These are phyloP conservation scores for Spermophilus dauricus DNA, from an alignment of 2,113 vertebrate species.

Conservation along the genomic window DNA sequence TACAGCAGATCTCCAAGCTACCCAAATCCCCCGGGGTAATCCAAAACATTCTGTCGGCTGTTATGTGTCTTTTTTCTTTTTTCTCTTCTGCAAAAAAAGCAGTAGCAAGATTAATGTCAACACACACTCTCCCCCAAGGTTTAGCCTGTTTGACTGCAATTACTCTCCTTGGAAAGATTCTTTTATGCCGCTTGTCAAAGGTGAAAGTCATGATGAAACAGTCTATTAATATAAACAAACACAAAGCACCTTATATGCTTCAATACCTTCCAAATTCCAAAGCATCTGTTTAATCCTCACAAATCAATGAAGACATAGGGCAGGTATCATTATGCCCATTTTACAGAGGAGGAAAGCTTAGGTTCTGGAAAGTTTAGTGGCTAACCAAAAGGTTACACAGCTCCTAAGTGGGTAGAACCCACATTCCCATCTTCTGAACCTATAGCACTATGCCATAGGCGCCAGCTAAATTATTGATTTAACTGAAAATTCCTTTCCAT, in stretches of 20 bases:
- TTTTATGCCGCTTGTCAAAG: not conserved
- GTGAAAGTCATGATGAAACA: not conserved
- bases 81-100: not conserved
- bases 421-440: not conserved
- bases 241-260: not conserved
- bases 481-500: not conserved
- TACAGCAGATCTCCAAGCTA: not conserved
- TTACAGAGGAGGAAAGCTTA: not conserved
- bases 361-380: not conserved
- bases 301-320: not conserved
- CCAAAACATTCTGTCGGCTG: not conserved
- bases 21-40: constrained; percentile 30
- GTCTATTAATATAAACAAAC: not conserved
- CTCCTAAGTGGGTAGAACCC: not conserved
- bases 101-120: not conserved
- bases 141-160: not conserved
- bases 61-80: not conserved
- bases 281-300: not conserved
- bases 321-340: not conserved
- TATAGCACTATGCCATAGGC: not conserved
- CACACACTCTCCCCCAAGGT: not conserved
- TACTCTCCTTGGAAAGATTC: not conserved
- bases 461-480: not conserved
- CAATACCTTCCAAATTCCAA: not conserved
- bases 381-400: not conserved